Evolutionary conservation across 2,113 vertebrate genomes (phyloP).

Genomic region (Opisthocomus hoazin): DNA sequence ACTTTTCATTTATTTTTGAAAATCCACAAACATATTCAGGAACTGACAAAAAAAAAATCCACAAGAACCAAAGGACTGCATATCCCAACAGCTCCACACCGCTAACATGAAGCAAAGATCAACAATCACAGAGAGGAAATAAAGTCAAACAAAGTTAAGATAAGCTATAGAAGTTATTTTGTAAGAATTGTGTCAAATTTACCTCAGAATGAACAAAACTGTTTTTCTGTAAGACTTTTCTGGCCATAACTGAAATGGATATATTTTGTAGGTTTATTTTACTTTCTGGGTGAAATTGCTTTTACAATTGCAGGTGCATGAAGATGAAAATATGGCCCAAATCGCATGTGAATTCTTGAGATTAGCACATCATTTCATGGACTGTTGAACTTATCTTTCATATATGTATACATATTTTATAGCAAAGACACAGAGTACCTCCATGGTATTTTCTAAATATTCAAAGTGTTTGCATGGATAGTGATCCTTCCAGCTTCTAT

Average conservation of each 20-base stretch:
- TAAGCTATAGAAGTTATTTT: background rate
- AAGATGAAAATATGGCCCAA: slow-evolving; percentile 63
- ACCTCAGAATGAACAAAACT: background rate
- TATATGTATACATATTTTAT: slow-evolving; percentile 16
- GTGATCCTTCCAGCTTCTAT: slow-evolving; percentile 46
- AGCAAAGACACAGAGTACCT: slow-evolving; percentile 39
- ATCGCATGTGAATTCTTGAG: slow-evolving; percentile 58
- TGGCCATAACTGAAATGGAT: background rate
- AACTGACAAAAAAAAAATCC: background rate
- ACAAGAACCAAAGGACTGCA: background rate
- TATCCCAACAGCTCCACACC: background rate
- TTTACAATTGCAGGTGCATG: slow-evolving; percentile 59
- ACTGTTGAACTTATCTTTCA: slow-evolving; percentile 51
- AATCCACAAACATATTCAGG: background rate
- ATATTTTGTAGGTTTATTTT: slow-evolving; percentile 41
- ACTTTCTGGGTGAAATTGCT: slow-evolving; percentile 60
- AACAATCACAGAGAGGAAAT: background rate
- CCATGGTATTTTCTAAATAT: slow-evolving; percentile 26
- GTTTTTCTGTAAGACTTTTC: background rate
- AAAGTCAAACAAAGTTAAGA: background rate
- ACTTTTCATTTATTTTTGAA: background rate
- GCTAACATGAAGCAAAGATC: background rate
- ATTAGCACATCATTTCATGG: slow-evolving; percentile 64
- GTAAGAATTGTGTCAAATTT: background rate
- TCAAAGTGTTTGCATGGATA: slow-evolving; percentile 1